Evolutionary conservation across 53 echinoderm and acorn worm genomes (phyloP).

Genomic region (Astropecten irregularis): DNA sequence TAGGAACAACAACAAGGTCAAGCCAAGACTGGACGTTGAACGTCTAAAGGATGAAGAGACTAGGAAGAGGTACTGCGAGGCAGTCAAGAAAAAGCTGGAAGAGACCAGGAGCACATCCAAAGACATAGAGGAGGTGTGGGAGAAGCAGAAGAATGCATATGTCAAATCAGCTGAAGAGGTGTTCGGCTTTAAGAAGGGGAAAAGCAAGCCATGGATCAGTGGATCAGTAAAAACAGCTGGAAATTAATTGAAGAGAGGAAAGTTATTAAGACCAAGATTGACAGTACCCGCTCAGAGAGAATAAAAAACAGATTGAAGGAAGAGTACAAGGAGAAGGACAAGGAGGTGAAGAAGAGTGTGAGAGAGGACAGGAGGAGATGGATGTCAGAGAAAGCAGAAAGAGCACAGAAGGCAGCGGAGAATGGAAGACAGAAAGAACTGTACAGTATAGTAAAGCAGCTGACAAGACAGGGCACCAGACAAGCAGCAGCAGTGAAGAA

Average conservation of each 20-base stretch:
- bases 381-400: neutral
- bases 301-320: neutral
- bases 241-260: neutral
- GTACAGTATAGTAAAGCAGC: no score
- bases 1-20: conserved; percentile 32
- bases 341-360: neutral
- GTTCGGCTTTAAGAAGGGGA: neutral
- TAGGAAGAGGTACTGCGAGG: neutral
- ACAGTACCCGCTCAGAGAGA: neutral
- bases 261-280: neutral
- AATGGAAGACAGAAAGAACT: neutral
- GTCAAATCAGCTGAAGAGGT: neutral
- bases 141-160: no score
- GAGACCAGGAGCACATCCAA: neutral
- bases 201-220: conserved; percentile 1
- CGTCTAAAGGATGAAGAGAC: neutral
- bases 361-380: neutral
- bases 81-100: neutral
- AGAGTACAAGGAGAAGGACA: neutral
- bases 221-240: neutral
- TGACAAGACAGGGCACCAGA: no score
- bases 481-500: neutral
- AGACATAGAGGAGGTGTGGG: neutral
- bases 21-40: conserved; percentile 6
- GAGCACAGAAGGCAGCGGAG: no score